Conservation (phyloP, 2,888 invertebrate genomes). For the Eupeodes latifasciatus region DNA sequence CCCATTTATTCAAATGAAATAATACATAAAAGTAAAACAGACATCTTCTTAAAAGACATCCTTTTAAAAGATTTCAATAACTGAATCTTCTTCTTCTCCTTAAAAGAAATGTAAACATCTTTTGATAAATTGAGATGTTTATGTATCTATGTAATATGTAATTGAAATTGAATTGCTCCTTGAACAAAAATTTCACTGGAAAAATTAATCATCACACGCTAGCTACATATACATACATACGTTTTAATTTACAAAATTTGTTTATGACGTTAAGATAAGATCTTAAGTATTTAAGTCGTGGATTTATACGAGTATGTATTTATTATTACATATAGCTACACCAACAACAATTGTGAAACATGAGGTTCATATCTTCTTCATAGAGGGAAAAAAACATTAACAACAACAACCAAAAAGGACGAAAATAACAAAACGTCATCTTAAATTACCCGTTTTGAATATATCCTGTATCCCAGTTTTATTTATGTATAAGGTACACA, state of each 20-base stretch:
- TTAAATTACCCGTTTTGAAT: neutral
- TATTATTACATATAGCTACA: neutral
- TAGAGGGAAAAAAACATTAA: too few species aligned
- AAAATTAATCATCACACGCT: neutral
- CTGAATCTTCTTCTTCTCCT: too few species aligned
- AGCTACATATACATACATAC: neutral
- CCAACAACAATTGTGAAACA: neutral
- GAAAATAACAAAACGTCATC: neutral
- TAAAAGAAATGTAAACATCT: neutral
- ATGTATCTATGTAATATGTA: neutral
- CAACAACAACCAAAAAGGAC: neutral
- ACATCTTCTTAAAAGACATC: too few species aligned
- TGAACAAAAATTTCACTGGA: neutral
- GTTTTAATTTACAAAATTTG: neutral
- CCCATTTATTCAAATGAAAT: too few species aligned
- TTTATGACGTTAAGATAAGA: neutral
- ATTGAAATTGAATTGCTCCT: constrained; percentile 20
- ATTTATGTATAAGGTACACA: too few species aligned
- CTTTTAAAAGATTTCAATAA: too few species aligned
- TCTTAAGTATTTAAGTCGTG: neutral
- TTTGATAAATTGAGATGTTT: constrained; percentile 28
- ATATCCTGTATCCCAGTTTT: neutral
- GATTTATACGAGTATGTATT: constrained; percentile 20
- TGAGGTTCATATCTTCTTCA: neutral
- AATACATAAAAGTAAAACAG: too few species aligned